phyloP scores from a whole-genome alignment of 2,888 invertebrate species.

The Habroteleia sp. region DNA sequence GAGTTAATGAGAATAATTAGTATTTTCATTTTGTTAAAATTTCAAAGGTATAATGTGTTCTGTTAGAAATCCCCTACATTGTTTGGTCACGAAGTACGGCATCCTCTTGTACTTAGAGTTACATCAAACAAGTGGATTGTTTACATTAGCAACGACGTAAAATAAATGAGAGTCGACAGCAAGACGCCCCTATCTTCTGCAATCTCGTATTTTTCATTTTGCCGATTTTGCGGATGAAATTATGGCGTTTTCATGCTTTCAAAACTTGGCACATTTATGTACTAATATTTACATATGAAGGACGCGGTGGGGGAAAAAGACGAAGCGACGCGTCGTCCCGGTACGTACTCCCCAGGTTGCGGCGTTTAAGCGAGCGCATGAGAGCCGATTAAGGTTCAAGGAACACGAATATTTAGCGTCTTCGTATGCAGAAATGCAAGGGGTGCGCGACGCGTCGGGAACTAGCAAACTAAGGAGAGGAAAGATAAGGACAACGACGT shows the following conservation, averaged over 20 bases:
- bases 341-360: slow-evolving; percentile 1
- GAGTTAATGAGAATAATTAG: no score
- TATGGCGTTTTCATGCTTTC: slow-evolving; percentile 46
- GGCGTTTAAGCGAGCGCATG: slow-evolving; percentile 40
- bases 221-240: slow-evolving; percentile 51
- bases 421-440: slow-evolving; percentile 7
- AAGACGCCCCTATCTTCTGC: slow-evolving; percentile 16
- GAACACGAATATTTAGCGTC: slow-evolving; percentile 53
- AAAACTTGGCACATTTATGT: slow-evolving; percentile 56
- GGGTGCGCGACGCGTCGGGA: slow-evolving; percentile 1
- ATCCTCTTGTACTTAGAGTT: slow-evolving; percentile 10
- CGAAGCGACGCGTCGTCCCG: slow-evolving; percentile 3
- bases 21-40: no score
- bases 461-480: slow-evolving; percentile 41
- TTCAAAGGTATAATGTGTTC: no score
- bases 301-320: slow-evolving; percentile 4
- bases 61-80: background rate
- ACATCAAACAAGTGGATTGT: slow-evolving; percentile 40
- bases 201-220: slow-evolving; percentile 27
- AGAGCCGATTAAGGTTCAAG: slow-evolving; percentile 47
- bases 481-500: slow-evolving; percentile 61
- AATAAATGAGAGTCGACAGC: slow-evolving; percentile 40
- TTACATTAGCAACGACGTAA: slow-evolving; percentile 33
- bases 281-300: slow-evolving; percentile 59
- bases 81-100: background rate